Base-by-base conservation (phyloP, 2,113 vertebrate species). In the Vidua macroura region DNA sequence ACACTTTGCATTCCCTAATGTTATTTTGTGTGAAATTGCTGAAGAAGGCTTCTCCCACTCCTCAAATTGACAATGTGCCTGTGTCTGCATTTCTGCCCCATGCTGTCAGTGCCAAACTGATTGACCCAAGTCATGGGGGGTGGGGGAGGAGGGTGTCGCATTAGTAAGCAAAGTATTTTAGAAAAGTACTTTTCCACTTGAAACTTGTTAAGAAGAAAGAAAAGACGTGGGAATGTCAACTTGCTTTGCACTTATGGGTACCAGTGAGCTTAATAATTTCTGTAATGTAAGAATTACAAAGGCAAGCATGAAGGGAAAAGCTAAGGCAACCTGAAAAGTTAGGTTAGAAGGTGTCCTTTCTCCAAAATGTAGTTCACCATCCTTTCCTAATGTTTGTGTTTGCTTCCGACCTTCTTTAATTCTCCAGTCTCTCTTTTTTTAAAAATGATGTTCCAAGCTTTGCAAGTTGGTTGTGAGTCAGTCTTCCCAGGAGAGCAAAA, bases 21-120 rank as follows among this genome's bases (percentile, higher is more conserved):
- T 94, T 64, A 92, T 95, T 96, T 94, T 92, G 69, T 95, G 92
- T 93, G 94, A 95, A 95, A 83, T 81, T 83, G 85, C 79, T 86
- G 88, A 72, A 83, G 92, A 90, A 39, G 83, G 43, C 72, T 93
- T 93, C 86, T 86, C 63, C 56, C 15, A 14, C 25, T 51, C 35
- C 33, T 58, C 76, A 74, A 25, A 68, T 21, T 95, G 85, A 92
- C 88, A 90, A 2, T 28, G 79, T 92, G 73, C 85, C 85, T 44
- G 1, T 95, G 49, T 70, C 82, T 96, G 68, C 83, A 73, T 94
- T 94, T 94, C 77, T 95, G 68, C 90, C 78, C 83, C 31, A 9
- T 83, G 85, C 64, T 93, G 73, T 82, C 90, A 90, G 37, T 86
- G 85, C 76, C 87, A 69, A 93, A 68, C 68, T 78, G 46, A 58